phyloP scores from a whole-genome alignment of 92 coral and sea anemone species.

The Zoanthus gigantus region DNA sequence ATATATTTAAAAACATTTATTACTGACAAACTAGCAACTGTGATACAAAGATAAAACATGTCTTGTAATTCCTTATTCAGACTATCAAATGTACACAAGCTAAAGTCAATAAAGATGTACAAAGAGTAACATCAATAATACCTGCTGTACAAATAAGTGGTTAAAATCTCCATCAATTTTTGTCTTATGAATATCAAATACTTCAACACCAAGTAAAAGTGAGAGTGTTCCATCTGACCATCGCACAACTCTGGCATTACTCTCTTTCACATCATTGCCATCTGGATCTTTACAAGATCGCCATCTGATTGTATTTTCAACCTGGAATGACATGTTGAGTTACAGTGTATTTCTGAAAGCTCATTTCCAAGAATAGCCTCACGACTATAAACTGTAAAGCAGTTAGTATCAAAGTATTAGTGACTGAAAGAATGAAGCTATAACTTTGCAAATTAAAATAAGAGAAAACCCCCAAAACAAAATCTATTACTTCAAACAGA shows the following conservation, averaged over 20 bases:
- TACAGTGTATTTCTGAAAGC: neutral
- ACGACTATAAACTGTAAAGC: neutral
- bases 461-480: no score
- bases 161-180: constrained; percentile 94
- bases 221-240: constrained; percentile 99
- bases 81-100: neutral
- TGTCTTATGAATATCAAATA: constrained; percentile 97
- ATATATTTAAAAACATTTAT: neutral
- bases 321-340: constrained; percentile 57
- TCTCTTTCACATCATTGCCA: constrained; percentile 94
- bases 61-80: no score
- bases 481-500: no score
- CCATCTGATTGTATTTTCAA: constrained; percentile 98
- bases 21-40: neutral
- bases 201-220: constrained; percentile 91
- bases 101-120: neutral
- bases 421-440: no score
- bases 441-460: no score
- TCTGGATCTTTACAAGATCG: constrained; percentile 87
- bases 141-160: constrained; percentile 99
- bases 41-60: no score
- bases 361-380: neutral
- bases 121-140: neutral
- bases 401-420: no score
- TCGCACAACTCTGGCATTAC: constrained; percentile 95